These are phyloP conservation scores for Perithous albicinctus DNA, from an alignment of 2,888 invertebrate species.

Conservation along the genomic window DNA sequence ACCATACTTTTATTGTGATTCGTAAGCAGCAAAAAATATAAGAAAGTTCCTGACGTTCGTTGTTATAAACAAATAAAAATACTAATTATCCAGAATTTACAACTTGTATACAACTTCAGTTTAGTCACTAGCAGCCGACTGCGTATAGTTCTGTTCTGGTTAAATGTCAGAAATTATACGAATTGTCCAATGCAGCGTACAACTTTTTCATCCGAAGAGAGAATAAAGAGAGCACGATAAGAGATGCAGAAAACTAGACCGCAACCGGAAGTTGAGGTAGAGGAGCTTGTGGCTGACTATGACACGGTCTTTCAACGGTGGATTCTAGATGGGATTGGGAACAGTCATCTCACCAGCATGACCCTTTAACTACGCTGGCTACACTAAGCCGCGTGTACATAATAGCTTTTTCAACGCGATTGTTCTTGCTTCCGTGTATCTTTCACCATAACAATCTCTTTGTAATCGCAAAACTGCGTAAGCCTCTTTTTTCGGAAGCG, in stretches of 20 bases:
- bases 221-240: neutral
- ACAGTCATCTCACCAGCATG: neutral
- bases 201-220: neutral
- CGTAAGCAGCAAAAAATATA: too few species aligned
- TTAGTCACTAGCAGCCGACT: neutral
- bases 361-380: neutral
- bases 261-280: neutral
- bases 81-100: neutral
- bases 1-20: too few species aligned
- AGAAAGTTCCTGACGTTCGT: too few species aligned
- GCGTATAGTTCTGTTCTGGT: neutral
- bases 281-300: slow-evolving; percentile 3
- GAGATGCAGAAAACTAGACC: neutral
- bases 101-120: neutral
- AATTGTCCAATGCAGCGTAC: neutral
- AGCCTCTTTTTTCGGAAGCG: neutral
- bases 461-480: neutral
- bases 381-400: neutral
- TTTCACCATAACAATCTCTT: neutral
- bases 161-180: neutral
- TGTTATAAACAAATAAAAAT: too few species aligned
- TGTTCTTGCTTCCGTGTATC: neutral
- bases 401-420: neutral
- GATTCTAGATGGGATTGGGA: neutral
- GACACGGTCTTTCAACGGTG: slow-evolving; percentile 5